Evolutionary conservation across 1,140 invertebrate species (phyloP).

Genomic region (Drosophila carrolli): DNA sequence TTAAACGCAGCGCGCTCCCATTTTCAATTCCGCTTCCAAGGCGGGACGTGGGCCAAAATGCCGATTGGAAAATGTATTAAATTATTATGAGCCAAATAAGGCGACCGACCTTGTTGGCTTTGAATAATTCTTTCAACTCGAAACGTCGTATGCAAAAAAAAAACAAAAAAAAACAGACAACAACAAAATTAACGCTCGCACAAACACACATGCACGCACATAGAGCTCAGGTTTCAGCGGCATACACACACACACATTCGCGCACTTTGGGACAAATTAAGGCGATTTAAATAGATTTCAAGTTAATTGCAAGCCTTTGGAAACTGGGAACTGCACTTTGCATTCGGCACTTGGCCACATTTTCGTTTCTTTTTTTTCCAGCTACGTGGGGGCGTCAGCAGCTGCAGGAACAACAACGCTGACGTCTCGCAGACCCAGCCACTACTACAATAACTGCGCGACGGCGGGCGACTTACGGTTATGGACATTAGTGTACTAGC

Average conservation of each 20-base stretch:
- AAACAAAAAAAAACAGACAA: constrained; percentile 41
- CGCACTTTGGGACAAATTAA: constrained; percentile 8
- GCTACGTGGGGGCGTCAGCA: constrained; percentile 75
- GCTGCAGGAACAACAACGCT: constrained; percentile 17
- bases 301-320: constrained; percentile 37
- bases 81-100: constrained; percentile 76
- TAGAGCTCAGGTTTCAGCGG: constrained; percentile 74
- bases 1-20: constrained; percentile 55
- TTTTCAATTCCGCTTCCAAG: constrained; percentile 54
- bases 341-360: constrained; percentile 35
- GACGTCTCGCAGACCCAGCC: constrained; percentile 7
- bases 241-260: constrained; percentile 23
- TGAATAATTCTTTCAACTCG: constrained; percentile 77
- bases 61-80: constrained; percentile 70
- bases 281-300: constrained; percentile 47
- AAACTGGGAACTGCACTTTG: constrained; percentile 47
- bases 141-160: constrained; percentile 73
- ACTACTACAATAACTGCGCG: no score
- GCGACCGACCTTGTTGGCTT: constrained; percentile 74
- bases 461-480: constrained; percentile 68
- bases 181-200: constrained; percentile 47
- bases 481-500: constrained; percentile 78
- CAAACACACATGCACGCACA: constrained; percentile 53
- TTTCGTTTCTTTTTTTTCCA: constrained; percentile 32
- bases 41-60: constrained; percentile 37